A percentile compares a stretch with the other conserved stretches of the same genome.
Evolutionary conservation across 2,113 vertebrate species (phyloP).

Genomic region (Barnardius zonarius): DNA sequence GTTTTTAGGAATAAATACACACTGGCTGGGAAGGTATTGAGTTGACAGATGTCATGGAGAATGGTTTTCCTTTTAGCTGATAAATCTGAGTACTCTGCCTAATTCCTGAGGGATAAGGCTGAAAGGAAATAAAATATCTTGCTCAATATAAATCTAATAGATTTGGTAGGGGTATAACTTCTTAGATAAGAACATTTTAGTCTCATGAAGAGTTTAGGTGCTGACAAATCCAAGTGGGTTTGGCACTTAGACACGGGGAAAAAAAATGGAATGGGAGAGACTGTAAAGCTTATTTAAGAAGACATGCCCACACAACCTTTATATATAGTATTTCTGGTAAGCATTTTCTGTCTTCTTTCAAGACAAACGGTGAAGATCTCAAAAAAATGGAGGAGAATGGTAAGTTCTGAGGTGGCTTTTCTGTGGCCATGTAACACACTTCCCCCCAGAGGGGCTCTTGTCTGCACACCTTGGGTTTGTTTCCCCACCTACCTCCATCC

Average conservation of each 20-base stretch:
- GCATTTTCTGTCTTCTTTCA: background rate
- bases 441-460: background rate
- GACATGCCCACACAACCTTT: background rate
- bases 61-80: slow-evolving; percentile 29
- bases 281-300: background rate
- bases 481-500: background rate
- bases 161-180: background rate
- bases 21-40: slow-evolving; percentile 40
- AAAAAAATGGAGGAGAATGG: background rate
- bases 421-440: background rate
- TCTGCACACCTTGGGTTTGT: background rate
- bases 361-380: background rate
- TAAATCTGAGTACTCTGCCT: slow-evolving; percentile 30
- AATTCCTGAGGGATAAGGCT: slow-evolving; percentile 41
- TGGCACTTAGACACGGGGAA: background rate
- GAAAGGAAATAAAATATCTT: slow-evolving; percentile 31
- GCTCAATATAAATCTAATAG: background rate
- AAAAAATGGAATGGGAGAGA: background rate
- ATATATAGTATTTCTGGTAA: background rate
- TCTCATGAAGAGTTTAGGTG: background rate
- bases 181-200: slow-evolving; percentile 3
- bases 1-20: slow-evolving; percentile 54
- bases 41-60: slow-evolving; percentile 24
- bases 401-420: background rate
- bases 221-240: background rate